Conservation (phyloP, 1,140 invertebrate species). For the Armadillidium nasatum region DNA sequence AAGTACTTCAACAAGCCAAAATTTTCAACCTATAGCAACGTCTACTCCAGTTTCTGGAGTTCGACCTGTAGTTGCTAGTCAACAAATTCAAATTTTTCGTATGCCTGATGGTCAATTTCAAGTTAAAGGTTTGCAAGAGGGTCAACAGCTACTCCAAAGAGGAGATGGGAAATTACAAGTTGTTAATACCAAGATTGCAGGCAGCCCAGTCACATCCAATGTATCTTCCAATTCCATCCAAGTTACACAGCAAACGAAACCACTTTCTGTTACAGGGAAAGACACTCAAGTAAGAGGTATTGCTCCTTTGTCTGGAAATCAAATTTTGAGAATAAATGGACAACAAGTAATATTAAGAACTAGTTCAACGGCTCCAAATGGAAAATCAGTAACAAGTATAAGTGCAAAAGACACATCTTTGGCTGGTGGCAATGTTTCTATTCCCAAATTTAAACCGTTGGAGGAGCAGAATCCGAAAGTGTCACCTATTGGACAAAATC, state of each 20-base stretch:
- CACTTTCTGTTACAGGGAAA: constrained; percentile 23
- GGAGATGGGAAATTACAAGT: constrained; percentile 89
- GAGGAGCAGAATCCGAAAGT: not conserved
- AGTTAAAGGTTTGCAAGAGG: constrained; percentile 72
- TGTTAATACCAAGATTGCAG: constrained; percentile 57
- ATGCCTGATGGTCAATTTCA: constrained; percentile 85
- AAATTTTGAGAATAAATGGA: constrained; percentile 42
- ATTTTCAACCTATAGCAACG: constrained; percentile 30
- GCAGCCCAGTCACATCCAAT: constrained; percentile 46
- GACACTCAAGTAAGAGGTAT: constrained; percentile 37
- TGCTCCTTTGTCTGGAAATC: constrained; percentile 29
- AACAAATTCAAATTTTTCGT: constrained; percentile 81
- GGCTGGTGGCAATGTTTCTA: not conserved
- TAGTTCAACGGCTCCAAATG: not conserved
- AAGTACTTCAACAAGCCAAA: constrained; percentile 26
- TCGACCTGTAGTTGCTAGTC: constrained; percentile 41
- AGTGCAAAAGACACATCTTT: not conserved
- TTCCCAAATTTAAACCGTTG: not conserved
- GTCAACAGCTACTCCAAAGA: constrained; percentile 89
- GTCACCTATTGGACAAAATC: no score
- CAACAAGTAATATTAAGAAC: constrained; percentile 35
- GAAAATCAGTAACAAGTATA: not conserved
- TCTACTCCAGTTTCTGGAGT: not conserved
- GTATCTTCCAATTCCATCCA: constrained; percentile 36
- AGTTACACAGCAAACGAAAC: constrained; percentile 42